Evolutionary conservation across 1,140 invertebrate species (phyloP), one percentile per base, ranked within the genome.

Genomic region (Drosophila erecta): DNA sequence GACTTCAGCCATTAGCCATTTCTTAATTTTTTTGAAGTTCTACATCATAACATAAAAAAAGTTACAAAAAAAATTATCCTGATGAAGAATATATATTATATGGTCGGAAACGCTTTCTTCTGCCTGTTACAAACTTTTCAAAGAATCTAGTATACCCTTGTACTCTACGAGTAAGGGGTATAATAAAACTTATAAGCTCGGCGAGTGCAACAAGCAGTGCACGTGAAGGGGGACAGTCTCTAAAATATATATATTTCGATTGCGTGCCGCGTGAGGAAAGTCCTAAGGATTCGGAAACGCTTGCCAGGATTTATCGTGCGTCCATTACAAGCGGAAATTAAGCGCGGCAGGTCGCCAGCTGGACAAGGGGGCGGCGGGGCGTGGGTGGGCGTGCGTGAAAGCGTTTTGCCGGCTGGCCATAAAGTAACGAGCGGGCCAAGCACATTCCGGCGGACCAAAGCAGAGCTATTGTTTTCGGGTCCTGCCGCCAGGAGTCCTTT

Each of bases 251-350:
- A 72, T 71, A 78, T 84, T 85, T 73, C 72, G 56, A 41, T 85
- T 62, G 76, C 74, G 67, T 81, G 78, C 83, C 60, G 74, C 74
- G 43, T 17, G 51, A 57, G 61, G 59, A 60, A 67, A 65, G 44
- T 51, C 51, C 58, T 62, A 62, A 35, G 51, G 62, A 64, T 72
- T 54, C 73, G 83, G 84, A 89, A 87, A 84, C 57, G 71, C 67
- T 87, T 61, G 85, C 84, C 79, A 89, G 76, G 84, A 87, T 87
- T 87, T 87, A 87, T 89, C 76, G 84, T 89, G 79, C 84, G 79
- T 89, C 84, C 84, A 87, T 89, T 87, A 89, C 84, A 87, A 87
- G 84, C 84, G 84, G 84, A 87, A 87, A 87, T 87, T 89, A 89
- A 87, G 84, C 84, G 84, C 79, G 84, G 84, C 84, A 89, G 84